Conservation (phyloP, 1,140 invertebrate genomes). For the Littorina saxatilis region DNA sequence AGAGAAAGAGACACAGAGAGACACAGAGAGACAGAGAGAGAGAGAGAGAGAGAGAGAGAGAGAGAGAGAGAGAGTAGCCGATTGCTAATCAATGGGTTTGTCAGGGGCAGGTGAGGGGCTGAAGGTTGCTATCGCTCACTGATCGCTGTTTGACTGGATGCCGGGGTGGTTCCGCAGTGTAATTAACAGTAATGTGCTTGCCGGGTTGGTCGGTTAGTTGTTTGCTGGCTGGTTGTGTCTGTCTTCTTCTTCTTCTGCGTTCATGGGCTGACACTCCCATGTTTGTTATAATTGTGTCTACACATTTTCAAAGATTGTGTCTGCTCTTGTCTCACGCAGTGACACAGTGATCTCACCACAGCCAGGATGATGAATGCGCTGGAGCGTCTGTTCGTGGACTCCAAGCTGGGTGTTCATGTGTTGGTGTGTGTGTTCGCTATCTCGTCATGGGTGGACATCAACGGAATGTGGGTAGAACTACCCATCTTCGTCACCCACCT, state of each 20-base stretch:
- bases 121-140: neutral
- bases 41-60: neutral
- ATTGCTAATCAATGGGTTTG: neutral
- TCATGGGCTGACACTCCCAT: no score
- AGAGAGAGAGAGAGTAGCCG: no score
- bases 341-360: no score
- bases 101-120: neutral
- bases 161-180: neutral
- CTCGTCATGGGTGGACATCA: conserved; percentile 89
- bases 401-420: conserved; percentile 52
- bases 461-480: conserved; percentile 92
- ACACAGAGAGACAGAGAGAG: neutral
- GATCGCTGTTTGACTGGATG: neutral
- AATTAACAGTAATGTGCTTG: neutral
- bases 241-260: neutral
- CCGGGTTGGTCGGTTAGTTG: no score
- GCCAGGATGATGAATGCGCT: conserved; percentile 1
- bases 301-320: no score
- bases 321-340: no score
- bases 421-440: conserved; percentile 88
- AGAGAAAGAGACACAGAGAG: no score
- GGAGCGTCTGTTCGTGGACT: conserved; percentile 8
- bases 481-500: conserved; percentile 86
- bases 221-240: neutral
- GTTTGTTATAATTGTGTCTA: neutral